Base-by-base conservation (phyloP, 2,113 vertebrate species). In the Esox niger region DNA sequence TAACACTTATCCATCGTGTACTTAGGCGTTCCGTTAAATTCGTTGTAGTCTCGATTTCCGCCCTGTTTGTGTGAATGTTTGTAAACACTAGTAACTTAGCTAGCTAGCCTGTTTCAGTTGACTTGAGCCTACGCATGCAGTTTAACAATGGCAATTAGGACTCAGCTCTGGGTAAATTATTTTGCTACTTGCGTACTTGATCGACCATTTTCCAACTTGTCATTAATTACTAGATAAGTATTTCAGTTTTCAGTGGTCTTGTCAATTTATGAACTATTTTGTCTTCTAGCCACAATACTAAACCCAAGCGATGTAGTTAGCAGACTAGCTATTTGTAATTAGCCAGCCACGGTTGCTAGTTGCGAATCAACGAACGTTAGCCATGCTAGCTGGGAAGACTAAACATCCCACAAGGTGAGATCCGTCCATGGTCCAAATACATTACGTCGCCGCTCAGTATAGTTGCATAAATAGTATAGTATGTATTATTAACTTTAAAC, bases 11-110 rank as follows among this genome's bases (percentile, higher is more conserved):
- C 47, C 20, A 21, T 52, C 7, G 17, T 52, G 47, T 7, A 9
- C n/a, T 6, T 6, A 21, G 5, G n/a, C 11, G 20, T 49, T 47
- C 17, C 46, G 46, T 4, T 21, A 21, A 21, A 10, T 21, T 4
- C 11, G 0, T 43, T 38, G 1, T 43, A 17, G 38, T 52, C 20
- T 52, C 20, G 6, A 10, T 6, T 1, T 8, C 57, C 5, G 13
- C 25, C 0, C 6, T 2, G 2, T 35, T 54, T 35, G 46, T 62
- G 73, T 27, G n/a, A 38, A 31, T 83, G 79, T 82, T 82, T 82
- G 83, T 85, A 83, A 84, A 87, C 84, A 84, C 17, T 69, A 23
- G 3, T 23, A 10, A 43, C 15, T 17, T 15, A 43, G 38, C 2
- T 46, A 23, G 20, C 8, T 21, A 32, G 26, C 43, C 2, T 1